Conservation (phyloP, 2,888 invertebrate species). For the Aphidius colemani region DNA sequence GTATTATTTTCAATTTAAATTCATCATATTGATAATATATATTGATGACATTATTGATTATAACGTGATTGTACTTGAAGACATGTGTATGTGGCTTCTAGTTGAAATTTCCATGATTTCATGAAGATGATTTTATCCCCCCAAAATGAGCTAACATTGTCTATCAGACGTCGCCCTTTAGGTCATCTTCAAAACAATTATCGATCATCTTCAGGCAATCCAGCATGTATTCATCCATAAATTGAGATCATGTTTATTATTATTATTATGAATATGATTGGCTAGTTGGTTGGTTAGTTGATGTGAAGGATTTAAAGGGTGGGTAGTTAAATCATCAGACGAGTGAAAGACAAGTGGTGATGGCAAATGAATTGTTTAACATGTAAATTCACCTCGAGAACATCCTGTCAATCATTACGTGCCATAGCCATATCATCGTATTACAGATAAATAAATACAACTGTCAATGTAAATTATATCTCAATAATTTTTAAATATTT, state of each 20-base stretch:
- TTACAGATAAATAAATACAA: neutral
- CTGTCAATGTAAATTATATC: neutral
- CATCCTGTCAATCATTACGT: too few relatives aligned
- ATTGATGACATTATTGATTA: too few relatives aligned
- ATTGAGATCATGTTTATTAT: neutral
- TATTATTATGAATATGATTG: neutral
- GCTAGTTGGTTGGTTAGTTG: neutral
- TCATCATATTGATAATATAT: too few relatives aligned
- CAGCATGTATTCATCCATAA: conserved; percentile 4
- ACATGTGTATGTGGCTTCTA: neutral
- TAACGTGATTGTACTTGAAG: conserved; percentile 11
- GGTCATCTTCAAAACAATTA: conserved; percentile 12
- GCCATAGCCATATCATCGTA: too few relatives aligned
- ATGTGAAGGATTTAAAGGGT: too few relatives aligned
- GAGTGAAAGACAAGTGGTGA: too few relatives aligned
- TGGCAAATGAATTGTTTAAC: too few relatives aligned
- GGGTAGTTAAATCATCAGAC: too few relatives aligned
- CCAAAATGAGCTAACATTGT: neutral
- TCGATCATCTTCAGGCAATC: conserved; percentile 16
- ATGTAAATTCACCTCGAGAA: too few relatives aligned
- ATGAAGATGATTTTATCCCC: conserved; percentile 17
- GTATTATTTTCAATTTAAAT: too few relatives aligned
- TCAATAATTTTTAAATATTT: too few relatives aligned
- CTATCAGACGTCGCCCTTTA: conserved; percentile 12
- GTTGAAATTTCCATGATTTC: conserved; percentile 13